These are phyloP conservation scores for Drosophila bocqueti DNA, from an alignment of 1,140 invertebrate species.

Conservation along the genomic window DNA sequence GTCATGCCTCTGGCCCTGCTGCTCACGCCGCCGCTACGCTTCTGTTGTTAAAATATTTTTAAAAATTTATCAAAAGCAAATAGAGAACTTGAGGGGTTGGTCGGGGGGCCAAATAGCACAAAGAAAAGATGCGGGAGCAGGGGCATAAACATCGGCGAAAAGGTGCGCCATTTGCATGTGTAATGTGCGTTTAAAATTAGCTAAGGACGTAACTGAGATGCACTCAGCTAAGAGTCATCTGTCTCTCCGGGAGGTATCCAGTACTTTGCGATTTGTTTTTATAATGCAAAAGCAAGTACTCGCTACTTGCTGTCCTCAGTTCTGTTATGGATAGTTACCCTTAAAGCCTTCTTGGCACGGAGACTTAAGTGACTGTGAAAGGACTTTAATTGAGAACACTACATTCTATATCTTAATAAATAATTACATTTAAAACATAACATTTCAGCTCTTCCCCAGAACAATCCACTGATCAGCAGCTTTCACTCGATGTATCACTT, in stretches of 20 bases:
- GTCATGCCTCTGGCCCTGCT: constrained; percentile 28
- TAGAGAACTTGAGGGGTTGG: constrained; percentile 56
- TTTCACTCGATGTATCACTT: constrained; percentile 86
- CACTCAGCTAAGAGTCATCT: constrained; percentile 47
- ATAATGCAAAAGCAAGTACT: constrained; percentile 3
- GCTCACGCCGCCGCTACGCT: constrained; percentile 14
- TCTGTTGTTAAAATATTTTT: constrained; percentile 74
- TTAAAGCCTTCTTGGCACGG: not conserved
- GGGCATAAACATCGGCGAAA: constrained; percentile 26
- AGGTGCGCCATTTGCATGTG: constrained; percentile 75
- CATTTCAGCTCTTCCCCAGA: constrained; percentile 86
- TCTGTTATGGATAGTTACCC: constrained; percentile 14
- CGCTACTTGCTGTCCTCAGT: not conserved
- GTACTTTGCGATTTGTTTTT: constrained; percentile 1
- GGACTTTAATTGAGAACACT: no score
- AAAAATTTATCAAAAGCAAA: constrained; percentile 84
- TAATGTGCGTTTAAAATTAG: constrained; percentile 77
- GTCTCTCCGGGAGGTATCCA: not conserved
- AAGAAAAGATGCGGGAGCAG: constrained; percentile 24
- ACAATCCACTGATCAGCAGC: constrained; percentile 86
- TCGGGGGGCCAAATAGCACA: constrained; percentile 29
- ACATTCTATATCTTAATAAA: no score
- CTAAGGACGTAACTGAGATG: constrained; percentile 54
- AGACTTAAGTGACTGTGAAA: not conserved
- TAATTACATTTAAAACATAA: constrained; percentile 1